Conservation (phyloP, 2,888 invertebrate species). For the Yponomeuta malinellus region DNA sequence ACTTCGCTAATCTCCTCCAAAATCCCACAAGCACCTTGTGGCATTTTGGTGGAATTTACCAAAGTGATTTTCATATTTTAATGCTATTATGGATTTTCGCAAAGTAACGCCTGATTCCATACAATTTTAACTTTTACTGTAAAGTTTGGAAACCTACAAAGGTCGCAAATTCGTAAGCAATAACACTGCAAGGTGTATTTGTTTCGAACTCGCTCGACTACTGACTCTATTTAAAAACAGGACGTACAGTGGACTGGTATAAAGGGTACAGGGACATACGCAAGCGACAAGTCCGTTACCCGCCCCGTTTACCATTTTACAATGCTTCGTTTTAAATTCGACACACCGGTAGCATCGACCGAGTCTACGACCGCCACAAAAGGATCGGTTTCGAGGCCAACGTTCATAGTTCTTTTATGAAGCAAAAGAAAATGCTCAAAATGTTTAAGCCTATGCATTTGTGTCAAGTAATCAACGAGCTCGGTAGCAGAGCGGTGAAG, state of each 20-base stretch:
- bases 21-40: no score
- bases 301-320: constrained; percentile 67
- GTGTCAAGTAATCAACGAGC: background rate
- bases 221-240: constrained; percentile 26
- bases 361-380: constrained; percentile 58
- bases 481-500: background rate
- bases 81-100: no score
- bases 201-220: constrained; percentile 36
- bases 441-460: constrained; percentile 3
- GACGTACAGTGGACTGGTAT: background rate
- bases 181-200: background rate
- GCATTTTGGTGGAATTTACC: background rate
- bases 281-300: constrained; percentile 43
- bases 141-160: background rate
- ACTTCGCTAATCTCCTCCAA: no score
- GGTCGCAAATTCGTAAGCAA: background rate
- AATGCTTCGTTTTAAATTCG: constrained; percentile 63
- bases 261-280: constrained; percentile 7
- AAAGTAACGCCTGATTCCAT: no score
- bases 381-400: constrained; percentile 56
- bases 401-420: constrained; percentile 10
- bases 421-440: background rate
- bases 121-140: background rate
- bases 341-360: constrained; percentile 39
- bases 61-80: no score